Percentiles rank a stretch among this genome's conserved stretches.
Conservation (phyloP, 2,113 vertebrate genomes). For the Aix galericulata region DNA sequence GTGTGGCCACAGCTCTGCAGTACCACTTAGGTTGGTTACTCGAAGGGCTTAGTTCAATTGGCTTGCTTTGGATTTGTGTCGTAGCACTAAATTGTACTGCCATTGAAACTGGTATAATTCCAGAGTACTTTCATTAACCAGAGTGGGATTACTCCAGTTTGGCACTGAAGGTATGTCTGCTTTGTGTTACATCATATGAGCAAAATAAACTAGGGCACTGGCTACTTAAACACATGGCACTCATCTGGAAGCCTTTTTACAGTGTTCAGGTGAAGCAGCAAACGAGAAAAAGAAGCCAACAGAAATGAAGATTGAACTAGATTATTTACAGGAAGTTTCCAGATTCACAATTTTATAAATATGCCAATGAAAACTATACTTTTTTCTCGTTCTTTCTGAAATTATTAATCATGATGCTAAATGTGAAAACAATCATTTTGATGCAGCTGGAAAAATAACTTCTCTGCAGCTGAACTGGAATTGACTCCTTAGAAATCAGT, state of each 20-base stretch:
- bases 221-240: neutral
- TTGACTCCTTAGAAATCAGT: constrained; percentile 30
- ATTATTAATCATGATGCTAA: constrained; percentile 39
- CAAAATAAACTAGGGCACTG: neutral
- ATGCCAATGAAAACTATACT: constrained; percentile 24
- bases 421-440: constrained; percentile 58
- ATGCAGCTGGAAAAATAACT: constrained; percentile 55
- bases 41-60: neutral
- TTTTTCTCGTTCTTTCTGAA: constrained; percentile 36
- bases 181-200: neutral
- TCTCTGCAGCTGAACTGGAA: constrained; percentile 53
- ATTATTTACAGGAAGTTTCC: neutral
- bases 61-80: neutral
- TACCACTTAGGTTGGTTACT: neutral
- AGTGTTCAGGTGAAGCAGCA: neutral
- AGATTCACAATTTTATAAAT: neutral
- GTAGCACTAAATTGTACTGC: neutral
- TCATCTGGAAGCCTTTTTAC: neutral
- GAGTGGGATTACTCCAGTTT: constrained; percentile 1
- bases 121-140: neutral
- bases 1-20: neutral
- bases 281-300: neutral
- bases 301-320: neutral
- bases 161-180: neutral
- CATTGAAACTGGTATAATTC: neutral